Evolutionary conservation across 2,797 vertebrate genomes (phyloP).

Genomic region (Silurus aristotelis): DNA sequence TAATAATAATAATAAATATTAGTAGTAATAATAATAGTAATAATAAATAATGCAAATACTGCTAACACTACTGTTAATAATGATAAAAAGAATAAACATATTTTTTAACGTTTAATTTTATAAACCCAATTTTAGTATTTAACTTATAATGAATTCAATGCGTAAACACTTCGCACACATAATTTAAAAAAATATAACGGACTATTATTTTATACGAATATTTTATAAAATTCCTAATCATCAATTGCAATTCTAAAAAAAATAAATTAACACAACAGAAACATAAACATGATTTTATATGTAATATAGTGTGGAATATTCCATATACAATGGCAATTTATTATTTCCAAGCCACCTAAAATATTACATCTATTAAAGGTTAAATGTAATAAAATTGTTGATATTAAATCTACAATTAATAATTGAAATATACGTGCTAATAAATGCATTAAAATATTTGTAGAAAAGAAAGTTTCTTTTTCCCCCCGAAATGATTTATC

Average conservation of each 20-base stretch:
- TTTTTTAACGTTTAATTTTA: background rate
- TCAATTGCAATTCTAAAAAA: background rate
- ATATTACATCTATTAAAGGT: background rate
- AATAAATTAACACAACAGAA: background rate
- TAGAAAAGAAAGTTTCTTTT: background rate
- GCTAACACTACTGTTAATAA: background rate
- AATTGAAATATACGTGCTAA: background rate
- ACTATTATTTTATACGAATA: too few species aligned
- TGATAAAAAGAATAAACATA: background rate
- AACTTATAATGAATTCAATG: background rate
- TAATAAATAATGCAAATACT: background rate
- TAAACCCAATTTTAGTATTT: background rate
- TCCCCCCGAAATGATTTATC: conserved; percentile 27
- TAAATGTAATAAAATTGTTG: background rate
- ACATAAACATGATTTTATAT: background rate
- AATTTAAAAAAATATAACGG: background rate
- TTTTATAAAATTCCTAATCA: background rate
- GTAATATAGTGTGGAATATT: background rate
- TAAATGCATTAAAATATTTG: background rate
- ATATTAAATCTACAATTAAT: background rate
- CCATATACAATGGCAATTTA: background rate
- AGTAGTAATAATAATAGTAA: background rate
- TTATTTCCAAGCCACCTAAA: background rate
- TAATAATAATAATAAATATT: background rate
- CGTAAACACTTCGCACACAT: too few species aligned